Percentiles rank a stretch among this genome's conserved stretches.
Conservation (phyloP, 2,888 invertebrate species). For the Andrena hattorfiana region DNA sequence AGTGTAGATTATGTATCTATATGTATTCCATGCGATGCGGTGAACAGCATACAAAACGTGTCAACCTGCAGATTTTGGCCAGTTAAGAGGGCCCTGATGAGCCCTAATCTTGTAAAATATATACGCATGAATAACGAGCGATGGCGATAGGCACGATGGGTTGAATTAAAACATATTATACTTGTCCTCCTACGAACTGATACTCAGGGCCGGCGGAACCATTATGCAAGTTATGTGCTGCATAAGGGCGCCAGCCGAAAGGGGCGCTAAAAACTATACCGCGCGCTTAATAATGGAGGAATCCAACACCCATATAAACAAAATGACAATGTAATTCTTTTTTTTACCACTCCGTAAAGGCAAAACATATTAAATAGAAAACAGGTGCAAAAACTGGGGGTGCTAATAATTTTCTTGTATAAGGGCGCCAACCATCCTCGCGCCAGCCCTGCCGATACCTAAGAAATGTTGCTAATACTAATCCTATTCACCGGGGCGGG, state of each 20-base stretch:
- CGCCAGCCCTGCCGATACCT: slow-evolving; percentile 31
- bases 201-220: slow-evolving; percentile 1
- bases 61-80: slow-evolving; percentile 31
- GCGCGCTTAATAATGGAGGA: no score
- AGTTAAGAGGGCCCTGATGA: slow-evolving; percentile 69
- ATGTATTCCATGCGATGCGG: slow-evolving; percentile 10
- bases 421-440: no score
- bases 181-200: slow-evolving; percentile 39
- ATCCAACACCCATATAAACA: no score
- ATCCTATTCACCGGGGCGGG: slow-evolving; percentile 64
- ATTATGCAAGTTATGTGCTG: no score
- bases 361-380: no score
- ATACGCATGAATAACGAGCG: slow-evolving; percentile 68
- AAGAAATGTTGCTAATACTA: slow-evolving; percentile 71
- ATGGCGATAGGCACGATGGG: slow-evolving; percentile 24
- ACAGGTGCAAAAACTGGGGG: no score
- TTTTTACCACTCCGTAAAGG: no score
- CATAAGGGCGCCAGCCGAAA: no score
- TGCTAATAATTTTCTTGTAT: no score
- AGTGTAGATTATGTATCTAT: background rate
- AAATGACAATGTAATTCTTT: no score
- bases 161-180: slow-evolving; percentile 65
- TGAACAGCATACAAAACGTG: slow-evolving; percentile 31
- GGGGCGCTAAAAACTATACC: no score
- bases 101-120: slow-evolving; percentile 72